Evolutionary conservation across 2,888 invertebrate species (phyloP), one percentile per base, ranked within the genome.

Genomic region (Cremastinae sp.): DNA sequence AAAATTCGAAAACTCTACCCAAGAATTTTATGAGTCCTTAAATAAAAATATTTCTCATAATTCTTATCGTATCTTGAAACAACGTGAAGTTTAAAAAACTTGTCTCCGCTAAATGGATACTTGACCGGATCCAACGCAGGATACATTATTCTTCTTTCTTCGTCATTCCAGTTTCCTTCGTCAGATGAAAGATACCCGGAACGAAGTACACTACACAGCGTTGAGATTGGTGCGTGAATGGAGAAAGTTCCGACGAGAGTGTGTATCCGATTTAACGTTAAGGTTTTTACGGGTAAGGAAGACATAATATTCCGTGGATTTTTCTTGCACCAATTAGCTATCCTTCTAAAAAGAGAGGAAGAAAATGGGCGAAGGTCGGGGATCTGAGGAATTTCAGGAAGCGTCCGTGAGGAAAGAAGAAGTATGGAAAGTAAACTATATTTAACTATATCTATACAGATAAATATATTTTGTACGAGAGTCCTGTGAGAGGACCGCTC

Each of bases 301-400:
- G 35, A 73, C 55, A 73, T 69, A 53, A 69, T 73, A 69, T 68
- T 47, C 12, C 35, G 10, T 12, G 58, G 22, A 76, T 64, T 41
- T 75, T 66, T 62, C 69, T 73, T 73, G 73, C 68, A 73, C 72
- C 68, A 76, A 76, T 76, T 76, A 76, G 76, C 45, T 53, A 39
- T 28, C 43, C 37, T n/a, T 12, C n/a, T 22, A 37, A 9, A 43
- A 39, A 39, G 35, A 28, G 10, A 45, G 14, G 28, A 28, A 28
- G 28, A 28, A 28, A 28, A 28, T 28, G 28, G 28, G 28, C 28
- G 28, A 28, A 28, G 28, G 28, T 28, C 28, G 28, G 28, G n/a
- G 5, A 28, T 5, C 80, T 75, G 81, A 78, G 80, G 81, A 82
- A 81, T 80, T 81, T 80, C 70, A 74, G 73, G 78, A 81, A 80